These are phyloP conservation scores for Heliconius himera DNA, from an alignment of 1,140 invertebrate genomes.

Conservation along the genomic window DNA sequence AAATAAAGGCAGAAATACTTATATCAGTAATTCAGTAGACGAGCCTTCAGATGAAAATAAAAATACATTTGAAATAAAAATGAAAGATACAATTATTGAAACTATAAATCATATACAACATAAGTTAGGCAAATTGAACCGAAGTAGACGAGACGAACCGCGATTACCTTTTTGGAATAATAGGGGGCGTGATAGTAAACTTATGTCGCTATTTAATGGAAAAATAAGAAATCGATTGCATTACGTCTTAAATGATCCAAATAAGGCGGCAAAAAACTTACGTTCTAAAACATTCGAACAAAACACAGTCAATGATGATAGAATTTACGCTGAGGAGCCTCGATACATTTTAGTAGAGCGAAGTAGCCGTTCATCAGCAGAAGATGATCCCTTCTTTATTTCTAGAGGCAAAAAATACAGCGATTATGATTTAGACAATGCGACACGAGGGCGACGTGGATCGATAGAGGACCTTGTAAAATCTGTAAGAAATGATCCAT, in stretches of 20 bases:
- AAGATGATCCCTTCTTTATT: constrained; percentile 73
- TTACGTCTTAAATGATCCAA: constrained; percentile 34
- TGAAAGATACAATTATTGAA: constrained; percentile 56
- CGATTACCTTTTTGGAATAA: constrained; percentile 61
- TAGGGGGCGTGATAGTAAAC: constrained; percentile 56
- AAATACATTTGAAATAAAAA: constrained; percentile 50
- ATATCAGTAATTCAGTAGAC: constrained; percentile 37
- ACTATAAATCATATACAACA: constrained; percentile 57
- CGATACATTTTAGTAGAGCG: constrained; percentile 73
- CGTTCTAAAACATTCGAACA: constrained; percentile 46
- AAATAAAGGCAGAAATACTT: constrained; percentile 41
- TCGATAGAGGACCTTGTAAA: constrained; percentile 71
- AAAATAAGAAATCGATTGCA: constrained; percentile 37
- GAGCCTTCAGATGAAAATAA: constrained; percentile 54
- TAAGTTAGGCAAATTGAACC: constrained; percentile 52
- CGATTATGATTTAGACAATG: constrained; percentile 47
- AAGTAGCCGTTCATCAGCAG: constrained; percentile 64
- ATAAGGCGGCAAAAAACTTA: constrained; percentile 22
- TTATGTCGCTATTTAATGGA: constrained; percentile 56
- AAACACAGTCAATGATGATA: constrained; percentile 60
- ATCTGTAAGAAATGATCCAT: constrained; percentile 74
- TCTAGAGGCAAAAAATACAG: constrained; percentile 71
- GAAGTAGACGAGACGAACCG: constrained; percentile 44
- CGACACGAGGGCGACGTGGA: constrained; percentile 61
- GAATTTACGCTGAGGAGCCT: constrained; percentile 73